Percentiles rank a stretch among this genome's conserved stretches.
phyloP scores from a whole-genome alignment of 2,113 vertebrate genomes.

The Artemisiospiza belli region DNA sequence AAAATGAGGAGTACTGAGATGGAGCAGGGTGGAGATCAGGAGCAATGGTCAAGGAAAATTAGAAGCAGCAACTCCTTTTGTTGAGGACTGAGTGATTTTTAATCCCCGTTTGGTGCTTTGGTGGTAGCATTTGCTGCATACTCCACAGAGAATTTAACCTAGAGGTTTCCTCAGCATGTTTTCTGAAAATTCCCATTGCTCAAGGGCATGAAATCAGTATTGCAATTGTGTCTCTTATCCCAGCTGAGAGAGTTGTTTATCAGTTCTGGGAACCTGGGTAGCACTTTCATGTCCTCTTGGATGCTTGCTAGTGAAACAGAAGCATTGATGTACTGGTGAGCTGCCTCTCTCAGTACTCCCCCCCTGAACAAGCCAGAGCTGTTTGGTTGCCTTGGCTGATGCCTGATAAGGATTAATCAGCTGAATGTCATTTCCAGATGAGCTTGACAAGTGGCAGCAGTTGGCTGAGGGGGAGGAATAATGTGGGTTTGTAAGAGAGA shows the following conservation, averaged over 20 bases:
- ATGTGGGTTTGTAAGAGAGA: constrained; percentile 22
- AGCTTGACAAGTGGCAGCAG: constrained; percentile 56
- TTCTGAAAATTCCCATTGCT: constrained; percentile 47
- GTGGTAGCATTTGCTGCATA: background rate
- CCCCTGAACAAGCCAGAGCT: constrained; percentile 3
- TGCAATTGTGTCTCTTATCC: constrained; percentile 27
- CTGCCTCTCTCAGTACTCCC: background rate
- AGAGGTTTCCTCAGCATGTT: background rate
- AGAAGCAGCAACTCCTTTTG: background rate
- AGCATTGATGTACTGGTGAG: background rate
- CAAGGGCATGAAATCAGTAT: constrained; percentile 49
- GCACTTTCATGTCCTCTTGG: constrained; percentile 6
- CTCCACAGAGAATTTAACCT: background rate
- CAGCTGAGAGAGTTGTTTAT: constrained; percentile 37
- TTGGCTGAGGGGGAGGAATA: constrained; percentile 68
- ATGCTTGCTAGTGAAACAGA: background rate
- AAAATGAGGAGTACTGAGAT: background rate
- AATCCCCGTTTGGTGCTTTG: background rate
- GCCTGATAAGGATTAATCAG: constrained; percentile 61
- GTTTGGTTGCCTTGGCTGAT: constrained; percentile 19
- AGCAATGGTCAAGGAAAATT: background rate
- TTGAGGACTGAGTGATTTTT: background rate
- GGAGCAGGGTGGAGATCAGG: background rate
- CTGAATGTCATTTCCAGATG: constrained; percentile 60
- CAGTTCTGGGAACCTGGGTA: background rate